A percentile compares a stretch with the other conserved stretches of the same genome.
phyloP scores from a whole-genome alignment of 2,797 vertebrate genomes.

The Sorex maritimensis region DNA sequence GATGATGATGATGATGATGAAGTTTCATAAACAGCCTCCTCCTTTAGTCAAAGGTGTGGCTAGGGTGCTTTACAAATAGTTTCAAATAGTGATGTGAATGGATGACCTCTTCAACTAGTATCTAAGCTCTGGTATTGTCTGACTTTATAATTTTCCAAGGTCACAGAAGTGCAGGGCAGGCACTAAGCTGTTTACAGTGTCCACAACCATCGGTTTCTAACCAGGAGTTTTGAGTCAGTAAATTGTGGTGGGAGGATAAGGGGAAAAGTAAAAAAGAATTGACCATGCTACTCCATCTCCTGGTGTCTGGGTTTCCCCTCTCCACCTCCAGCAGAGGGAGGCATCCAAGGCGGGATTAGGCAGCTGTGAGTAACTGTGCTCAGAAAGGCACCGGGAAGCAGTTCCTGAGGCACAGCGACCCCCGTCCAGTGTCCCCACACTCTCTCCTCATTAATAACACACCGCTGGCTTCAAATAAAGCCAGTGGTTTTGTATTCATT shows the following conservation, averaged over 20 bases:
- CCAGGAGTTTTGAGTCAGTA: background rate
- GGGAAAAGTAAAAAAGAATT: slow-evolving; percentile 4
- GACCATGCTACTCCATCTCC: background rate
- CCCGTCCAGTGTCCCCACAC: accelerated
- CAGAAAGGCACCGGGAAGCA: background rate
- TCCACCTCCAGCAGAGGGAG: slow-evolving; percentile 87
- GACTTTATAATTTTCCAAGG: slow-evolving; percentile 25
- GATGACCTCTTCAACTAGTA: slow-evolving; percentile 13
- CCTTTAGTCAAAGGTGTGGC: background rate
- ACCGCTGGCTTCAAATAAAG: background rate
- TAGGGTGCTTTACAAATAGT: slow-evolving; percentile 19
- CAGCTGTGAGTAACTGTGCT: background rate
- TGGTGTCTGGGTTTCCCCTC: background rate
- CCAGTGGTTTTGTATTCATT: slow-evolving; percentile 35
- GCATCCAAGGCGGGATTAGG: slow-evolving; percentile 63
- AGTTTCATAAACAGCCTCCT: background rate
- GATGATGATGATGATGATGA: background rate
- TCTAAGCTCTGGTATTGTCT: slow-evolving; percentile 36
- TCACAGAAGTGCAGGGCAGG: slow-evolving; percentile 25
- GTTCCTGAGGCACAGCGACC: background rate
- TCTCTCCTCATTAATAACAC: background rate
- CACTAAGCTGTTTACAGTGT: background rate
- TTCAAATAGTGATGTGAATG: slow-evolving; percentile 14
- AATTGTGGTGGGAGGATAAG: background rate
- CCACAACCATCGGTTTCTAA: background rate